A percentile compares a stretch with the other conserved stretches of the same genome.
These are phyloP conservation scores for Pelvicachromis taeniatus DNA, from an alignment of 2,113 vertebrate genomes.

Conservation along the genomic window DNA sequence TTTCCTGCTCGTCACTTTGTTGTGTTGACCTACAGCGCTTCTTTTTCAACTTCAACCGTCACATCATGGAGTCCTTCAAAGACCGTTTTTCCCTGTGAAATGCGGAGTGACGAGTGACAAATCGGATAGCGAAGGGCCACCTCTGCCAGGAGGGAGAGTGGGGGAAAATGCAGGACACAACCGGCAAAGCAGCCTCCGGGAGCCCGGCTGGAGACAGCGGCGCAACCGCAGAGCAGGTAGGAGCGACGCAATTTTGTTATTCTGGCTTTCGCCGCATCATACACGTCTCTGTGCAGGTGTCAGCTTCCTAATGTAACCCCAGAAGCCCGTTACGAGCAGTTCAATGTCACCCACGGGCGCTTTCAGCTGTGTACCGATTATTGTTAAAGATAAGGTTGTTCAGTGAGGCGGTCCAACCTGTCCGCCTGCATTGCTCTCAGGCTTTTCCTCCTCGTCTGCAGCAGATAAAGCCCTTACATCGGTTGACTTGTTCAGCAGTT, in stretches of 20 bases:
- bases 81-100: neutral
- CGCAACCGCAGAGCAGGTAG: constrained; percentile 28
- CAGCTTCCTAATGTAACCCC: rapidly evolving
- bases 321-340: too few species aligned
- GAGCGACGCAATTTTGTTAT: neutral
- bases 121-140: neutral
- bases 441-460: neutral
- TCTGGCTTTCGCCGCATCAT: neutral
- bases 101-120: neutral
- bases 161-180: constrained; percentile 63
- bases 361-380: neutral
- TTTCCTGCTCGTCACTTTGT: constrained; percentile 29
- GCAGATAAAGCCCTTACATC: neutral
- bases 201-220: neutral
- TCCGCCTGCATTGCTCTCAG: constrained; percentile 29
- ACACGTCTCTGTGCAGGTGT: neutral
- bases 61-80: neutral
- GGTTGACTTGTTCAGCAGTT: neutral
- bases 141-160: neutral
- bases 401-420: constrained; percentile 43
- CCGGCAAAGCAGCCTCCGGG: constrained; percentile 36
- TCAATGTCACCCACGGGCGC: neutral
- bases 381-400: neutral
- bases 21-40: neutral
- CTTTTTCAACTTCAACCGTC: neutral